phyloP scores from a whole-genome alignment of 2,888 invertebrate genomes.

The Dryobotodes eremita region DNA sequence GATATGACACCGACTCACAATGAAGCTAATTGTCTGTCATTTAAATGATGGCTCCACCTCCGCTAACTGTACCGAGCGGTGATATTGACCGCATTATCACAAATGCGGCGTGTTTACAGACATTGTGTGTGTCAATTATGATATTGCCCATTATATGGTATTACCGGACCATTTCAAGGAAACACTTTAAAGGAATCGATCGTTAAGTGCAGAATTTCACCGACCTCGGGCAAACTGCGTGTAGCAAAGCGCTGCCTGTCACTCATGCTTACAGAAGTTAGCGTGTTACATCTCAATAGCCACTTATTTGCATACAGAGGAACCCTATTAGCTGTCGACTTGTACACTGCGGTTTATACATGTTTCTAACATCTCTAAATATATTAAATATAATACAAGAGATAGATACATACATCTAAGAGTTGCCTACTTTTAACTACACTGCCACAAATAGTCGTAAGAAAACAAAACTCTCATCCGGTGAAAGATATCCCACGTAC shows the following conservation, averaged over 20 bases:
- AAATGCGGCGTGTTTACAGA: constrained; percentile 70
- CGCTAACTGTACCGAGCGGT: constrained; percentile 67
- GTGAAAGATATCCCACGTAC: constrained; percentile 69
- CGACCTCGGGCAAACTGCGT: constrained; percentile 74
- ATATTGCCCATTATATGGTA: constrained; percentile 75
- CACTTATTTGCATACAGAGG: constrained; percentile 74
- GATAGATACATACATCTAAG: not conserved
- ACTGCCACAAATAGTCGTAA: constrained; percentile 32
- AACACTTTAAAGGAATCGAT: constrained; percentile 76
- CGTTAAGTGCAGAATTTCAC: constrained; percentile 75
- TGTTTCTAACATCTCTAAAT: constrained; percentile 41
- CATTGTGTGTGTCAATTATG: constrained; percentile 75
- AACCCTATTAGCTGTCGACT: constrained; percentile 69
- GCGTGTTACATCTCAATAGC: constrained; percentile 77
- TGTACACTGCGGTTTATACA: constrained; percentile 60
- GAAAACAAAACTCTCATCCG: constrained; percentile 62
- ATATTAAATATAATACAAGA: not conserved
- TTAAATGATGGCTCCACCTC: constrained; percentile 63
- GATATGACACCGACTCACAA: constrained; percentile 56
- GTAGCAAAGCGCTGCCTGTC: constrained; percentile 74
- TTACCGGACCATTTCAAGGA: constrained; percentile 77
- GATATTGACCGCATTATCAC: constrained; percentile 68
- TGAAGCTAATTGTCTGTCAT: constrained; percentile 64
- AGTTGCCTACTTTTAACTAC: constrained; percentile 53
- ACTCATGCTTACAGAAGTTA: constrained; percentile 80